These are phyloP conservation scores for Lycaena phlaeas DNA, from an alignment of 2,888 invertebrate species.

Conservation along the genomic window DNA sequence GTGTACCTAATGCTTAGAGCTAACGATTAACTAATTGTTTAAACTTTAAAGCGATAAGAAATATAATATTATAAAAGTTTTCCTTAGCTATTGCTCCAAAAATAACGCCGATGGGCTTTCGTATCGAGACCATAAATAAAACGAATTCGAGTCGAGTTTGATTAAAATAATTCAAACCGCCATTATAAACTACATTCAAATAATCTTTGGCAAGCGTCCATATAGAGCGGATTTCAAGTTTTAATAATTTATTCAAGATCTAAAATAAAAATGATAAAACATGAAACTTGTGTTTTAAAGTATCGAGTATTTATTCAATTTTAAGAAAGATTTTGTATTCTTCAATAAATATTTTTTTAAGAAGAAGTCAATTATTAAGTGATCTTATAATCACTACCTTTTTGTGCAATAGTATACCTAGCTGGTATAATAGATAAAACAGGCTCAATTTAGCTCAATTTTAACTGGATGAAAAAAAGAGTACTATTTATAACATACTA, in stretches of 20 bases:
- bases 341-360: slow-evolving; percentile 1
- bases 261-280: not conserved
- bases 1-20: too few relatives aligned
- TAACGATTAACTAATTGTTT: too few relatives aligned
- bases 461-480: too few relatives aligned
- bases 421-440: too few relatives aligned
- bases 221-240: slow-evolving; percentile 13
- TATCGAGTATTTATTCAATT: not conserved
- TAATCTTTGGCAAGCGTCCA: slow-evolving; percentile 19
- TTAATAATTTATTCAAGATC: slow-evolving; percentile 1
- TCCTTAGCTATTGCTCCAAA: not conserved
- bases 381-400: too few relatives aligned
- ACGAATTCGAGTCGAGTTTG: too few relatives aligned
- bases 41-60: too few relatives aligned
- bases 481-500: too few relatives aligned
- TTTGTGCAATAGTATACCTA: too few relatives aligned
- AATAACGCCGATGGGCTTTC: not conserved
- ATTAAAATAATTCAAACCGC: not conserved
- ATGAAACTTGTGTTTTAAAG: not conserved
- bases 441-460: too few relatives aligned
- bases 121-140: not conserved
- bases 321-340: not conserved
- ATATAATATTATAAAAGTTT: not conserved
- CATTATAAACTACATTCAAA: slow-evolving; percentile 17
- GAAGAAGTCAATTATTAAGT: too few relatives aligned